Conservation (phyloP, 2,113 vertebrate genomes). For the Saccopteryx bilineata region DNA sequence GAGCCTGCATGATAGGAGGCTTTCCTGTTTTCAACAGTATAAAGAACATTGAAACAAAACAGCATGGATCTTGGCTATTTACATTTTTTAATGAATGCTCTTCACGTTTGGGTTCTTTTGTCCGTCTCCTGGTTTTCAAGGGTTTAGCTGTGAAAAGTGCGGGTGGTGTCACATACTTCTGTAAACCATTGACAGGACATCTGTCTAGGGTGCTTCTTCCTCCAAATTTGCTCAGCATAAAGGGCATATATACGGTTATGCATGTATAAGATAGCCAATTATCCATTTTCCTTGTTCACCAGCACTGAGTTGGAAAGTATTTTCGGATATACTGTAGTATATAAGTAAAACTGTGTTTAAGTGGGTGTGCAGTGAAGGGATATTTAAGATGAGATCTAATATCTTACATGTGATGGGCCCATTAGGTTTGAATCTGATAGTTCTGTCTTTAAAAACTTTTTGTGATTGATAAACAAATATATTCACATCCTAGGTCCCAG, state of each 20-base stretch:
- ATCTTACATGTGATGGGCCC: background rate
- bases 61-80: constrained; percentile 87
- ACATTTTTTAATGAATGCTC: constrained; percentile 90
- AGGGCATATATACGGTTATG: constrained; percentile 78
- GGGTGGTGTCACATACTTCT: constrained; percentile 87
- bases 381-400: constrained; percentile 48
- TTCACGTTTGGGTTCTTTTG: constrained; percentile 88
- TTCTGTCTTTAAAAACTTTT: constrained; percentile 42
- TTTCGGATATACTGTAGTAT: background rate
- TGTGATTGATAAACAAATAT: background rate
- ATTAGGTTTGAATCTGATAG: constrained; percentile 45
- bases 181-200: constrained; percentile 86
- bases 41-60: constrained; percentile 89
- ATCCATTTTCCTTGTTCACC: constrained; percentile 63
- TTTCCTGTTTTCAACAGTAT: constrained; percentile 88
- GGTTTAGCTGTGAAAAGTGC: constrained; percentile 87
- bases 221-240: constrained; percentile 83
- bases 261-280: constrained; percentile 77
- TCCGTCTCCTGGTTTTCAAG: constrained; percentile 87
- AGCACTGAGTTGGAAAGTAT: constrained; percentile 72
- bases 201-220: constrained; percentile 85
- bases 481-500: background rate
- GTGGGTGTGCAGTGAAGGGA: background rate
- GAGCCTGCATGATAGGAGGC: constrained; percentile 87
- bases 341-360: background rate